Evolutionary conservation across 2,113 vertebrate species (phyloP), one percentile per base, ranked within the genome.

Genomic region (Stigmatopora argus): DNA sequence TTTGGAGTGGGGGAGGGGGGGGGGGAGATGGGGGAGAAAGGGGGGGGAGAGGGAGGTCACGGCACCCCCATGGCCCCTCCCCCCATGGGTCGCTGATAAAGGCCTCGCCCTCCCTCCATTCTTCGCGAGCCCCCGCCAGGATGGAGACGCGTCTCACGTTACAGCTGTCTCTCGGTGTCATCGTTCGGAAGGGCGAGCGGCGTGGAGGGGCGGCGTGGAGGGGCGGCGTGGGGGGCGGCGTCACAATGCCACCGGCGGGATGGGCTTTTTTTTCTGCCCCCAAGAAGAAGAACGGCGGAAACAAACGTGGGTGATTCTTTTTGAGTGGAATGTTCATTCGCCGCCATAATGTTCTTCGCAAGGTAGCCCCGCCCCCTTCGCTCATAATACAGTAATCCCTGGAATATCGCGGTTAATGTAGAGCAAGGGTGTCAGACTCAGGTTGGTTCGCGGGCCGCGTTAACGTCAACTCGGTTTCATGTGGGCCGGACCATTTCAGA

Each of bases 101-200:
- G 87, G 87, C 85, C 73, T 79, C 79, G 81, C 81, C 77, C 87
- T 80, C 83, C 78, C 79, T 81, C 26, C 26, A 31, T 31, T 78
- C 78, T 82, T 82, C 82, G 81, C 56, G 83, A 88, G 83, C 85
- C 82, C 82, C 80, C 85, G 85, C 83, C 86, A 79, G 82, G 84
- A 86, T 85, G 74, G 80, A 74, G 76, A 84, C 85, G 77, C 85
- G 79, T 91, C 89, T 91, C 89, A 82, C 79, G 77, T 90, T 91
- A 91, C 91, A 89, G 86, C 88, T 84, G 83, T 85, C 87, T 91
- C 86, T 89, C 87, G 85, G 85, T 89, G 87, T 88, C 89, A 87
- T 88, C 74, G 83, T 85, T 87, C 73, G 83, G 87, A 14, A 87
- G 73, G 84, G 65, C 78, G 78, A 74, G 75, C n/a, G 44, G 71